Evolutionary conservation across 2,113 vertebrate genomes (phyloP).

Genomic region (Myrmophylax atrothorax): DNA sequence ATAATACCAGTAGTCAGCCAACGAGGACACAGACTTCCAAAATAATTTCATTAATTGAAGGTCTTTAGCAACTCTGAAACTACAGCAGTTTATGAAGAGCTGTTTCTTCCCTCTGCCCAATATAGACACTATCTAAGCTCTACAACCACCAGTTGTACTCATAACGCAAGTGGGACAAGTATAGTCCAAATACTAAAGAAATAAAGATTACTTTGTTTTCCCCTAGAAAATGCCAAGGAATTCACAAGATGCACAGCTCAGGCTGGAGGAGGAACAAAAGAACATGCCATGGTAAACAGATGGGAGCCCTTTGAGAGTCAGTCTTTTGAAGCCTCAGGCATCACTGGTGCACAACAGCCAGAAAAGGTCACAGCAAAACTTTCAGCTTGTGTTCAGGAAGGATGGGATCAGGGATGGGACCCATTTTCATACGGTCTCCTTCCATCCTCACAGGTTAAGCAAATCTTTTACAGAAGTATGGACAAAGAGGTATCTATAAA

Average conservation of each 20-base stretch:
- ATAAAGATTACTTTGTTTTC: not conserved
- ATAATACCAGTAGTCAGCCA: not conserved
- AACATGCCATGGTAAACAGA: not conserved
- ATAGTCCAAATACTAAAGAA: not conserved
- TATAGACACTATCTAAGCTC: not conserved
- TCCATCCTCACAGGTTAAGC: not conserved
- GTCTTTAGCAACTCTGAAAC: not conserved
- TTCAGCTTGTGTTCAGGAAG: not conserved
- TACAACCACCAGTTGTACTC: not conserved
- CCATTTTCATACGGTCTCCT: not conserved
- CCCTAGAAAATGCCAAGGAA: not conserved
- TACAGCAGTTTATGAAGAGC: not conserved
- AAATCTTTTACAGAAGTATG: not conserved
- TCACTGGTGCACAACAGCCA: rapidly evolving
- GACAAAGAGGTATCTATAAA: not conserved
- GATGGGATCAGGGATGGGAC: rapidly evolving
- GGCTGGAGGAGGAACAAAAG: not conserved
- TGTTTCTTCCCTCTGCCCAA: not conserved
- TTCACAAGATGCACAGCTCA: not conserved
- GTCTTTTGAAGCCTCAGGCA: not conserved
- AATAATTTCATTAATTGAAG: not conserved
- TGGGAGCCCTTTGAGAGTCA: not conserved
- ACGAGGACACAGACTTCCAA: not conserved
- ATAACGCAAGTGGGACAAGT: not conserved
- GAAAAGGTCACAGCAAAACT: not conserved